Percentiles rank a stretch among this genome's conserved stretches.
phyloP scores from a whole-genome alignment of 2,888 invertebrate species.

The Erynnis tages region DNA sequence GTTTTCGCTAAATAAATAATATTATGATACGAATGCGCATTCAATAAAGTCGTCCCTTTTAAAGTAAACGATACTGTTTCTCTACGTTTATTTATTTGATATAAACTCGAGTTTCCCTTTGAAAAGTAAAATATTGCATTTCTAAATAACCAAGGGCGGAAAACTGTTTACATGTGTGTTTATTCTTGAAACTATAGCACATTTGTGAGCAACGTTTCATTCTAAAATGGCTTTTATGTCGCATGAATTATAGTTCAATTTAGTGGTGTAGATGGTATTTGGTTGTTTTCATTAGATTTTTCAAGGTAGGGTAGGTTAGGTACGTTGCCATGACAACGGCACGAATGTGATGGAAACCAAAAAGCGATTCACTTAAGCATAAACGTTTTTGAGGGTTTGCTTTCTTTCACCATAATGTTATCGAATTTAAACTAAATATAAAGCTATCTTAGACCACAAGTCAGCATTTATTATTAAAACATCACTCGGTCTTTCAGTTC shows the following conservation, averaged over 20 bases:
- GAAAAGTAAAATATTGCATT: constrained; percentile 53
- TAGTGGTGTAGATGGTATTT: constrained; percentile 25
- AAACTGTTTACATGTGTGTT: constrained; percentile 51
- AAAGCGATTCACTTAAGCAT: constrained; percentile 39
- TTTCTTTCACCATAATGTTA: constrained; percentile 11
- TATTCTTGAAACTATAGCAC: constrained; percentile 36
- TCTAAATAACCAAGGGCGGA: constrained; percentile 55
- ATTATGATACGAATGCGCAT: too few relatives aligned
- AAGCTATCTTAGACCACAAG: too few relatives aligned
- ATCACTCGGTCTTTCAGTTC: too few relatives aligned
- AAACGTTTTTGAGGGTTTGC: constrained; percentile 32
- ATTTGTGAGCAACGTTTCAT: constrained; percentile 27
- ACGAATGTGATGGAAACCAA: constrained; percentile 42
- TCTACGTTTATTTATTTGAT: constrained; percentile 24
- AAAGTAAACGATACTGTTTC: constrained; percentile 13
- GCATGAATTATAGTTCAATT: constrained; percentile 21
- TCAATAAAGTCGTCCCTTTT: constrained; percentile 7
- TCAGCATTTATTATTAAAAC: too few relatives aligned
- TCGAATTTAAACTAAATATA: too few relatives aligned
- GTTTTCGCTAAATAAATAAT: too few relatives aligned
- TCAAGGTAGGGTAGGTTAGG: constrained; percentile 58
- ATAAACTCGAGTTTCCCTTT: constrained; percentile 41
- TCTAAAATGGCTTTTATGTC: constrained; percentile 28
- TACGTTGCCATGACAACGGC: constrained; percentile 56
- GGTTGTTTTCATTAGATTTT: constrained; percentile 59